phyloP scores from a whole-genome alignment of 2,888 invertebrate species.

The Ophioninae sp. region DNA sequence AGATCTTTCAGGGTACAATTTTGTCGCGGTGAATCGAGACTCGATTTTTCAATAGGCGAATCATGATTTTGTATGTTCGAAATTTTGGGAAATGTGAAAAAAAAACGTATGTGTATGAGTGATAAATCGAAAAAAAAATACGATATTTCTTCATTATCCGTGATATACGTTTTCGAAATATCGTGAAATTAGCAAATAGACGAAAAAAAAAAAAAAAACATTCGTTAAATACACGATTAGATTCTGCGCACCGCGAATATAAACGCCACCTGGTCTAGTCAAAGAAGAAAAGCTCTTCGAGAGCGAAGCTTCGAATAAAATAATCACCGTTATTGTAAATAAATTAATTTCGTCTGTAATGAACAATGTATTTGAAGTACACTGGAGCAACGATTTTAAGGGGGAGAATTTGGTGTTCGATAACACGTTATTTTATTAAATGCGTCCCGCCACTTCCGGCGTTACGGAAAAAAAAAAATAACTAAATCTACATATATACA shows the following conservation, averaged over 20 bases:
- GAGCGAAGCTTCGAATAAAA: background rate
- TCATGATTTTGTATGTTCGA: too few relatives aligned
- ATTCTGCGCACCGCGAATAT: slow-evolving; percentile 44
- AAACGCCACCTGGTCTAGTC: slow-evolving; percentile 54
- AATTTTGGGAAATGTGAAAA: too few relatives aligned
- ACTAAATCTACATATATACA: slow-evolving; percentile 20
- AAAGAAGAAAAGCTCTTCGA: slow-evolving; percentile 45
- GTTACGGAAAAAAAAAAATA: slow-evolving; percentile 18
- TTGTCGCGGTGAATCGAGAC: slow-evolving; percentile 35
- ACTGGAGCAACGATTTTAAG: slow-evolving; percentile 42
- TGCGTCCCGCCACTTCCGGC: background rate
- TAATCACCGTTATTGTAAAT: slow-evolving; percentile 61
- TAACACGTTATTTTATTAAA: slow-evolving; percentile 14
- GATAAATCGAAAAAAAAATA: too few relatives aligned
- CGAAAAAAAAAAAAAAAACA: slow-evolving; percentile 30
- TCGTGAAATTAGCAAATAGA: background rate
- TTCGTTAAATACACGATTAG: slow-evolving; percentile 40
- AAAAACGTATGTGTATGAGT: too few relatives aligned
- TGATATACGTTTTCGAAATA: too few relatives aligned
- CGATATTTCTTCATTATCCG: too few relatives aligned
- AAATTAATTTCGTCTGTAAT: slow-evolving; percentile 56
- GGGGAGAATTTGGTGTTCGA: slow-evolving; percentile 12
- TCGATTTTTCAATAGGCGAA: background rate
- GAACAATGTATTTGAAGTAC: slow-evolving; percentile 61
- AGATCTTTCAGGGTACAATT: slow-evolving; percentile 57